phyloP scores from a whole-genome alignment of 2,888 invertebrate species.

The Drosophila anceps region DNA sequence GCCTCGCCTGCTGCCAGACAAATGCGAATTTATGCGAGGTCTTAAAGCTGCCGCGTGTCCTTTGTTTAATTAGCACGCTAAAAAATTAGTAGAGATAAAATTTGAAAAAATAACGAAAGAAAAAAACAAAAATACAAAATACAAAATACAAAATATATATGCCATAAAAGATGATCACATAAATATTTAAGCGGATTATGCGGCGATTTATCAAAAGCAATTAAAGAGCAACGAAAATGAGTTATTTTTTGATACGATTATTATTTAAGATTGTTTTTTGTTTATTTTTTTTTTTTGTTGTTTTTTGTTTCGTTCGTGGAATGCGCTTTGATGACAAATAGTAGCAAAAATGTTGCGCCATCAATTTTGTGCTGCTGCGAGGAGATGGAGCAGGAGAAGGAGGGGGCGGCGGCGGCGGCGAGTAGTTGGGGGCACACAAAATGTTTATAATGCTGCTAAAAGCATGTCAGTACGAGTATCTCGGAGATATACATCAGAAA shows the following conservation, averaged over 20 bases:
- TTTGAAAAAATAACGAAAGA: neutral
- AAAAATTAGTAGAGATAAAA: constrained; percentile 64
- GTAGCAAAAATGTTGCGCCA: constrained; percentile 75
- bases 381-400: neutral
- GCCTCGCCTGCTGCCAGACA: constrained; percentile 36
- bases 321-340: constrained; percentile 75
- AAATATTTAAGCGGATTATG: constrained; percentile 77
- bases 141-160: constrained; percentile 7
- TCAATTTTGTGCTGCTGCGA: constrained; percentile 14
- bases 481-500: constrained; percentile 71
- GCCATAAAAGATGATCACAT: constrained; percentile 49
- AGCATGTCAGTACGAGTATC: constrained; percentile 72
- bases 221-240: constrained; percentile 69
- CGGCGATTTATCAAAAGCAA: constrained; percentile 80
- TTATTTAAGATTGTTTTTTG: constrained; percentile 33
- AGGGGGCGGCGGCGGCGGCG: neutral
- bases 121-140: constrained; percentile 12
- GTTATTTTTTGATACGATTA: constrained; percentile 48
- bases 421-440: constrained; percentile 52
- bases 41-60: constrained; percentile 60
- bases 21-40: constrained; percentile 71
- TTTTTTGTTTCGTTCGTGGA: constrained; percentile 55
- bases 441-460: constrained; percentile 78
- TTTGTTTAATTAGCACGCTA: constrained; percentile 76
- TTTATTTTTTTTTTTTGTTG: neutral